Evolutionary conservation across 2,888 invertebrate genomes (phyloP).

Genomic region (Stratiomys singularior): DNA sequence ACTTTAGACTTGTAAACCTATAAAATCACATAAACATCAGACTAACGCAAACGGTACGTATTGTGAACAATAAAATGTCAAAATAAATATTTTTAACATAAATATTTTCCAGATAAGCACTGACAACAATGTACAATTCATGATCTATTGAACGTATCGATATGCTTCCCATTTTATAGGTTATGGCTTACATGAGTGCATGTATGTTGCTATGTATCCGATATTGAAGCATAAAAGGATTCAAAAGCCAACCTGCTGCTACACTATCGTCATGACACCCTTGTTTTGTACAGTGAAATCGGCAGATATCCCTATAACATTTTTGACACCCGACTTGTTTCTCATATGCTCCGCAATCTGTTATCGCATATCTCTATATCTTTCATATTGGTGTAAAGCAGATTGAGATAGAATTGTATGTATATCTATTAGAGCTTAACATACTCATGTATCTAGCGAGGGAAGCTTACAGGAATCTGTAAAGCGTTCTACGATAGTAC

Average conservation of each 20-base stretch:
- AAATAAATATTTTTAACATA: not conserved
- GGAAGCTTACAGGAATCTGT: not conserved
- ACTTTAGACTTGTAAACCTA: too few relatives aligned
- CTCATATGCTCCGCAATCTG: conserved; percentile 16
- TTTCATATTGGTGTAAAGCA: conserved; percentile 15
- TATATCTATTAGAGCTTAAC: not conserved
- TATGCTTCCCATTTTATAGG: not conserved
- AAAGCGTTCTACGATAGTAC: not conserved
- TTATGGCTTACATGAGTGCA: not conserved
- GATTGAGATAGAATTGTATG: conserved; percentile 9
- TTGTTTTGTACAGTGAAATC: not conserved
- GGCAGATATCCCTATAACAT: conserved; percentile 23
- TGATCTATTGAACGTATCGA: conserved; percentile 7
- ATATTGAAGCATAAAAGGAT: conserved; percentile 22
- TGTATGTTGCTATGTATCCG: not conserved
- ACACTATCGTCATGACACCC: not conserved
- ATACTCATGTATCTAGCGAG: not conserved
- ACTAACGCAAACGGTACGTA: too few relatives aligned
- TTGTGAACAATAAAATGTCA: not conserved
- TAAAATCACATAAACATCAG: too few relatives aligned
- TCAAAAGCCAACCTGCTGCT: conserved; percentile 28
- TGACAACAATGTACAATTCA: conserved; percentile 12
- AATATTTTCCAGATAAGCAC: not conserved
- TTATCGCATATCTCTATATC: not conserved
- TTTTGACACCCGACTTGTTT: conserved; percentile 41